Percentiles rank a stretch among this genome's conserved stretches.
These are phyloP conservation scores for Melanerpes aurifrons DNA, from an alignment of 2,113 vertebrate species.

Conservation along the genomic window DNA sequence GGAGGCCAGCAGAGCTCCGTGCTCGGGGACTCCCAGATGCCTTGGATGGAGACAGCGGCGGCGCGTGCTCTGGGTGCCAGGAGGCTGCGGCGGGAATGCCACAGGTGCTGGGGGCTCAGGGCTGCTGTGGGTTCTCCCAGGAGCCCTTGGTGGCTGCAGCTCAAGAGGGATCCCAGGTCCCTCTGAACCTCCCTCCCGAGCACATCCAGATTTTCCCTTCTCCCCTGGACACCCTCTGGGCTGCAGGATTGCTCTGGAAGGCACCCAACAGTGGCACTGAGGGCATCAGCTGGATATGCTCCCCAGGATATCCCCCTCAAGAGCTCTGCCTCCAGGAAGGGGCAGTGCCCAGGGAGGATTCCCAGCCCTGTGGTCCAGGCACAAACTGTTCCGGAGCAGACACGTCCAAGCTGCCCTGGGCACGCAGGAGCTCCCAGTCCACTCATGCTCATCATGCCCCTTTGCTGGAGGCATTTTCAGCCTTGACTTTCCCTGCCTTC, in stretches of 20 bases:
- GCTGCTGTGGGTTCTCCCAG: neutral
- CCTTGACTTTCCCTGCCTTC: neutral
- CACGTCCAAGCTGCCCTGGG: accelerated
- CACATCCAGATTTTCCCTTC: neutral
- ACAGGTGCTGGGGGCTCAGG: neutral
- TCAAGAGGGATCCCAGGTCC: neutral
- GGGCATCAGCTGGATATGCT: accelerated
- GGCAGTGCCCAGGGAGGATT: neutral
- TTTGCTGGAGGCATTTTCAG: neutral
- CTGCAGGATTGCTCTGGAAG: neutral
- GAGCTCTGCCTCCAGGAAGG: accelerated
- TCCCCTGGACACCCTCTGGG: neutral
- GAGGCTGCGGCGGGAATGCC: neutral
- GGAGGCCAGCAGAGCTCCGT: neutral
- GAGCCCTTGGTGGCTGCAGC: neutral
- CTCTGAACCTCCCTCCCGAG: neutral
- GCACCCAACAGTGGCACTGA: accelerated
- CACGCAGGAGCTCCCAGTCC: accelerated
- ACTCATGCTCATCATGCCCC: neutral
- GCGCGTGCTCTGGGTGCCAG: neutral
- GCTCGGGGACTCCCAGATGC: neutral
- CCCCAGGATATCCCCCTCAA: accelerated
- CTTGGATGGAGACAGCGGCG: neutral
- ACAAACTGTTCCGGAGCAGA: neutral
- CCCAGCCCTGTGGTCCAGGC: neutral